Percentiles rank a stretch among this genome's conserved stretches.
Conservation (phyloP, 2,797 vertebrate species). For the Danionella dracula region DNA sequence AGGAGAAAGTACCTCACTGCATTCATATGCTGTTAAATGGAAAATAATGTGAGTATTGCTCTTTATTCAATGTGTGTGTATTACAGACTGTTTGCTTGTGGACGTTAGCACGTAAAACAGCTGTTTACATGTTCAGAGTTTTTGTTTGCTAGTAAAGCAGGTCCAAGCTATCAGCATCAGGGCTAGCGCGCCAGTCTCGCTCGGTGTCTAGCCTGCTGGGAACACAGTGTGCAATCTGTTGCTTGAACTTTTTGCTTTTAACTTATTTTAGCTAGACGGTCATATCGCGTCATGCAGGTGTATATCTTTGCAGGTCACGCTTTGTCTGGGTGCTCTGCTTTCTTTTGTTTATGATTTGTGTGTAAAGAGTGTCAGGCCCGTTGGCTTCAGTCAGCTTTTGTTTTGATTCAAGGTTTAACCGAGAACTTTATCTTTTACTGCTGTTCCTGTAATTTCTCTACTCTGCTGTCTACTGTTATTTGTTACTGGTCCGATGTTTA, state of each 20-base stretch:
- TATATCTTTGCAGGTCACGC: neutral
- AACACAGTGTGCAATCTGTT: constrained; percentile 11
- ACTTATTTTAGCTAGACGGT: neutral
- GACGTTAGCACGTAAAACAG: neutral
- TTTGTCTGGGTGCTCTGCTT: neutral
- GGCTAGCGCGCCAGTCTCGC: constrained; percentile 18
- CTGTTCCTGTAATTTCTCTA: too few species aligned
- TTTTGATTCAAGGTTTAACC: neutral
- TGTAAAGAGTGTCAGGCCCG: neutral
- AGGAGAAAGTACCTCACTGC: constrained; percentile 1
- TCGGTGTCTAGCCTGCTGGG: constrained; percentile 19
- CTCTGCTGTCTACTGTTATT: neutral
- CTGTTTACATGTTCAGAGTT: neutral
- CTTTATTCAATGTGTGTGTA: neutral
- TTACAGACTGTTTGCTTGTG: neutral
- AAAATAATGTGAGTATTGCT: constrained; percentile 11
- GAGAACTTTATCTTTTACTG: too few species aligned
- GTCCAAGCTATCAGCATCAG: neutral
- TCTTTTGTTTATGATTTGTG: neutral
- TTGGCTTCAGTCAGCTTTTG: constrained; percentile 13
- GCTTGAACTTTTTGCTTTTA: neutral
- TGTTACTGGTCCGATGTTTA: too few species aligned
- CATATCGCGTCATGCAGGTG: neutral
- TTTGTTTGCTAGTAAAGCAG: neutral
- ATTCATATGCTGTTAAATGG: neutral